phyloP scores from a whole-genome alignment of 92 coral and sea anemone genomes.

The Porites divaricata region DNA sequence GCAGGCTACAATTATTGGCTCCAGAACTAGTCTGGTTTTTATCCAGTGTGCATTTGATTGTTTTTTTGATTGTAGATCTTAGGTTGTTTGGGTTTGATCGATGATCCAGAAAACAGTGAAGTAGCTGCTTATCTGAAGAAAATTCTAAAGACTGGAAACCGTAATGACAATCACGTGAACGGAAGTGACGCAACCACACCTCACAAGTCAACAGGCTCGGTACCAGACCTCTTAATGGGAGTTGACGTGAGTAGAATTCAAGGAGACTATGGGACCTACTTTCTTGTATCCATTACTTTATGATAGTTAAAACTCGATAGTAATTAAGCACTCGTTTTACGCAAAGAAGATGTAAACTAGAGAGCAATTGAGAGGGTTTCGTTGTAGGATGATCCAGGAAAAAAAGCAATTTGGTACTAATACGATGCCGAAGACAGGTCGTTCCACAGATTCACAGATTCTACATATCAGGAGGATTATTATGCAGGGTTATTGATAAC shows the following conservation, averaged over 20 bases:
- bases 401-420: too few species aligned
- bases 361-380: too few species aligned
- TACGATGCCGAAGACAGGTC: too few species aligned
- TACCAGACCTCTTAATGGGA: slow-evolving; percentile 80
- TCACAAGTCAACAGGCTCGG: slow-evolving; percentile 36
- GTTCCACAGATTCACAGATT: too few species aligned
- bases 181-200: slow-evolving; percentile 42
- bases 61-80: slow-evolving; percentile 56
- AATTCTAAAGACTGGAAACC: slow-evolving; percentile 62
- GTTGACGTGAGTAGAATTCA: slow-evolving; percentile 68
- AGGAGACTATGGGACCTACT: too few species aligned
- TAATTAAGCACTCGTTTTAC: too few species aligned
- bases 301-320: too few species aligned
- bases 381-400: too few species aligned
- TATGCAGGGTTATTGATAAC: too few species aligned
- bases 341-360: too few species aligned
- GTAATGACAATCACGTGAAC: slow-evolving; percentile 23
- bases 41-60: background rate
- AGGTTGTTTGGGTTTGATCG: slow-evolving; percentile 77
- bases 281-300: too few species aligned
- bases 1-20: background rate
- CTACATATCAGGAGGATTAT: too few species aligned
- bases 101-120: slow-evolving; percentile 87
- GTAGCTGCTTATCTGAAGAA: slow-evolving; percentile 81
- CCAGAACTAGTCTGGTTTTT: background rate